Evolutionary conservation across 2,888 invertebrate genomes (phyloP), one percentile per base, ranked within the genome.

Genomic region (Pachycephus smyrnensis): DNA sequence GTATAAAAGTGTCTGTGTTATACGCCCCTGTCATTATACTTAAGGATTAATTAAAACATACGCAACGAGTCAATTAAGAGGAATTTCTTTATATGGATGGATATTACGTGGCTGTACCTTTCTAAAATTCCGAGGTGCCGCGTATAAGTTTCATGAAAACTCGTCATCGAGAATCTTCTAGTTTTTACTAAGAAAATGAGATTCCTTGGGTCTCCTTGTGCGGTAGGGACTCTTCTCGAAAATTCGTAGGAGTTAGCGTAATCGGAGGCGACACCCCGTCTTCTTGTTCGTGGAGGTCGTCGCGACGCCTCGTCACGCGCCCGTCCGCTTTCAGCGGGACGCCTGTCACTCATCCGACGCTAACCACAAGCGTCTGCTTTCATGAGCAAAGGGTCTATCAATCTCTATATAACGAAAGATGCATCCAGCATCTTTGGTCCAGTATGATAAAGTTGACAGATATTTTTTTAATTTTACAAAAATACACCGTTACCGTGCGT

Each of bases 251-350:
- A 84, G 82, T 81, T 82, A 78, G 82, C 83, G 88, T 89, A 90
- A 89, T 88, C 86, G 84, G 86, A 87, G 88, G 87, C 88, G 89
- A 88, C 86, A 82, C 84, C 84, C 80, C 83, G 87, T 86, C 87
- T 85, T 83, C 81, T 82, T 84, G 83, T 80, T 76, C 82, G 81
- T 80, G 83, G 81, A 83, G 85, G 84, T 84, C 86, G 84, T 85
- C 88, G 83, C 85, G 89, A 87, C 88, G 84, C 87, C 88, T 88
- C 89, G 89, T 89, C 90, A 89, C 86, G 88, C 87, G 87, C 85
- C 88, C 87, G 89, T 87, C 88, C 85, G 86, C 85, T 87, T 87
- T 87, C 87, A 86, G 86, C 87, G 84, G 83, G 84, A 86, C 82
- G 86, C 87, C 85, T 86, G 89, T 90, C 90, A 86, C 87, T 90